Percentiles rank a stretch among this genome's conserved stretches.
Evolutionary conservation across 2,797 vertebrate genomes (phyloP).

Genomic region (Enoplosus armatus): DNA sequence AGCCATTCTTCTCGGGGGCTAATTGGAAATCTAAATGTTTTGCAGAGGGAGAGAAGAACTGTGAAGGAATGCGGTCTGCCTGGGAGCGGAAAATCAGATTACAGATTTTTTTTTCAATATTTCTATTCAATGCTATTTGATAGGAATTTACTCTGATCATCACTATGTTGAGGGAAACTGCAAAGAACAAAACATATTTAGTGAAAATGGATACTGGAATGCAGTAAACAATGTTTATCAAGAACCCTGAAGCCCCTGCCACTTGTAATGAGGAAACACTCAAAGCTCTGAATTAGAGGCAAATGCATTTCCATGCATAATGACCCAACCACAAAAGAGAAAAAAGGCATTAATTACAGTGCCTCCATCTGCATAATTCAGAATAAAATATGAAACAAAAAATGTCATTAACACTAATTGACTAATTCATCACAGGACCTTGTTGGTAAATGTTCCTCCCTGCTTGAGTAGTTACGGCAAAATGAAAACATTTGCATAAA

Average conservation of each 20-base stretch:
- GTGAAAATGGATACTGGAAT: constrained; percentile 16
- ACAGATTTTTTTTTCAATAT: constrained; percentile 34
- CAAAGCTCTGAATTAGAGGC: constrained; percentile 66
- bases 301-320: constrained; percentile 80
- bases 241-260: constrained; percentile 59
- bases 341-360: constrained; percentile 80
- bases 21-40: constrained; percentile 98
- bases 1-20: constrained; percentile 92
- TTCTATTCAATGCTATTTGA: constrained; percentile 36
- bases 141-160: constrained; percentile 33
- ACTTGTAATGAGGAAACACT: constrained; percentile 75
- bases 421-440: constrained; percentile 82
- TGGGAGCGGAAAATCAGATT: constrained; percentile 65
- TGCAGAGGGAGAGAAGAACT: constrained; percentile 79
- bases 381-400: constrained; percentile 82
- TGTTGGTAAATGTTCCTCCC: constrained; percentile 78
- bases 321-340: constrained; percentile 57
- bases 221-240: constrained; percentile 43
- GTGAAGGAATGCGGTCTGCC: constrained; percentile 56
- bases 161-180: constrained; percentile 11
- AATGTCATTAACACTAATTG: constrained; percentile 82
- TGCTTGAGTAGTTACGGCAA: constrained; percentile 76
- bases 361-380: constrained; percentile 81
- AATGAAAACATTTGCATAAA: constrained; percentile 81
- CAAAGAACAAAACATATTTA: constrained; percentile 32